Conservation (phyloP, 2,797 vertebrate species). For the Paramormyrops hopkinsi region DNA sequence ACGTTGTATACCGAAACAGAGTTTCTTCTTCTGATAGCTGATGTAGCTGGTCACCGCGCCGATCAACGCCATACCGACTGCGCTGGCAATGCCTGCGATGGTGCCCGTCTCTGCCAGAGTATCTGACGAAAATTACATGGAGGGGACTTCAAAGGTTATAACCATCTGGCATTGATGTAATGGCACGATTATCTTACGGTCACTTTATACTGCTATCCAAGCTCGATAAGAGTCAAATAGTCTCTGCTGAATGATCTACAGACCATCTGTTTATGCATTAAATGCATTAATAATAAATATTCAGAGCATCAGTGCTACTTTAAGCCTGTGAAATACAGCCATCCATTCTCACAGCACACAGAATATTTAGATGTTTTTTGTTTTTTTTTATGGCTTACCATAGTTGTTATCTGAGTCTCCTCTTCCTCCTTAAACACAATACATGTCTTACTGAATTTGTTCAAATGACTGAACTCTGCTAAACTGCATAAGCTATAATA, state of each 20-base stretch:
- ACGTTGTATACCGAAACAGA: constrained; percentile 93
- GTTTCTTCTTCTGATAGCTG: constrained; percentile 95
- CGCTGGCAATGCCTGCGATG: constrained; percentile 81
- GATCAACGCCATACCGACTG: constrained; percentile 79
- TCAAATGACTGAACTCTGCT: neutral
- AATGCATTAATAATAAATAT: constrained; percentile 4
- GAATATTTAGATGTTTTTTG: neutral
- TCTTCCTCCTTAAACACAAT: constrained; percentile 34
- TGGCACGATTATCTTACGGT: neutral
- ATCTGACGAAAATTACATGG: constrained; percentile 45
- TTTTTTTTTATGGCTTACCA: constrained; percentile 39
- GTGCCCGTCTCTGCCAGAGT: constrained; percentile 72
- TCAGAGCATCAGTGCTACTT: neutral
- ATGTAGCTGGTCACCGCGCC: constrained; percentile 87
- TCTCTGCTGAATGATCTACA: neutral
- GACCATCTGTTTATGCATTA: neutral
- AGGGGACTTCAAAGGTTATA: neutral
- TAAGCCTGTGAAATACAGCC: neutral
- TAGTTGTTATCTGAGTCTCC: constrained; percentile 33
- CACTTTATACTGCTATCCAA: neutral
- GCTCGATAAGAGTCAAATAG: neutral
- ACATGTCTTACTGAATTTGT: neutral
- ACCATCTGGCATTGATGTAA: neutral
- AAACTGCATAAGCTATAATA: neutral
- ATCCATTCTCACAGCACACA: neutral